phyloP scores from a whole-genome alignment of 2,113 vertebrate genomes.

The Heterotis niloticus region DNA sequence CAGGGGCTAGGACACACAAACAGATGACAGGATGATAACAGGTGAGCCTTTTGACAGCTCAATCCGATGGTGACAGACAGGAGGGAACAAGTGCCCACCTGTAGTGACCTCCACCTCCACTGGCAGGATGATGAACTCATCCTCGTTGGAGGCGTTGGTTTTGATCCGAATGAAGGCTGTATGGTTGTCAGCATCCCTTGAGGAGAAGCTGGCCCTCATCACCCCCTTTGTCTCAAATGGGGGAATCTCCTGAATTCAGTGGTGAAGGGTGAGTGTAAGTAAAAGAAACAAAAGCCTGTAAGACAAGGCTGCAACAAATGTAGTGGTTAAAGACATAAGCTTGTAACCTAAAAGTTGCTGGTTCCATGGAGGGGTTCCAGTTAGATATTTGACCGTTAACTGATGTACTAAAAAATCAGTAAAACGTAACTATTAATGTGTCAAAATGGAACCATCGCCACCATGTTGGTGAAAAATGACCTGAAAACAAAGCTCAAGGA shows the following conservation, averaged over 20 bases:
- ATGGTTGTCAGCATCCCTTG: conserved; percentile 95
- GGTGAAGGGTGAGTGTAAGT: neutral
- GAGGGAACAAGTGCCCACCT: conserved; percentile 57
- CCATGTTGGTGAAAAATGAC: no score
- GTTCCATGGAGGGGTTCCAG: no score
- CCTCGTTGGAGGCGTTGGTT: conserved; percentile 87
- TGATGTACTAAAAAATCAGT: no score
- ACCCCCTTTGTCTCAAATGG: conserved; percentile 98
- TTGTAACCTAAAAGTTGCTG: neutral
- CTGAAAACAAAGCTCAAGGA: no score
- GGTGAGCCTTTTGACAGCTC: neutral
- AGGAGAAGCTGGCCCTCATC: conserved; percentile 98
- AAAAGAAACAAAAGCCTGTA: neutral
- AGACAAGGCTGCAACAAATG: neutral
- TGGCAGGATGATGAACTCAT: conserved; percentile 92
- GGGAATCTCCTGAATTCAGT: conserved; percentile 81
- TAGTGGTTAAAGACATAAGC: neutral
- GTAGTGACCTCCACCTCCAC: conserved; percentile 97
- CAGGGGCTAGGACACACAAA: conserved; percentile 58
- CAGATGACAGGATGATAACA: neutral
- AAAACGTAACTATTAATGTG: no score
- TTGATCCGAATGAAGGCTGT: conserved; percentile 97
- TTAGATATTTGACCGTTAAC: no score
- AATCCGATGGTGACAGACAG: neutral
- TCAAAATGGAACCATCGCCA: no score